Conservation (phyloP, 2,113 vertebrate species). For the Xenus cinereus region DNA sequence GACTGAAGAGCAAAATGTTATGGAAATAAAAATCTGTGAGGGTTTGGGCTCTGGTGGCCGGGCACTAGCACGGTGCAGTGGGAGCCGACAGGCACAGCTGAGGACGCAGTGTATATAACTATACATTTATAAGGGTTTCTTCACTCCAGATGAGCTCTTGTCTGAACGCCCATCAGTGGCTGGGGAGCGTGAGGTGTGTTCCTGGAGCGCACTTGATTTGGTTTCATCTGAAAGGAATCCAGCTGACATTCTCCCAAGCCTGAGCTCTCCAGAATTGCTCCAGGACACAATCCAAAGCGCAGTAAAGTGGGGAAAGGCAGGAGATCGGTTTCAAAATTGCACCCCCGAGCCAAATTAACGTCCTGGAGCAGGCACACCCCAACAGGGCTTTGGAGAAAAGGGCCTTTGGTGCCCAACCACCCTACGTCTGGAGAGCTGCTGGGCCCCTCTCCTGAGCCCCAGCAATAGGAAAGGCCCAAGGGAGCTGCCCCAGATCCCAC, state of each 20-base stretch:
- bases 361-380: background rate
- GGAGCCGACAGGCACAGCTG: accelerated
- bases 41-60: background rate
- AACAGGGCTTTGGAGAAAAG: background rate
- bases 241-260: background rate
- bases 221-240: conserved; percentile 23
- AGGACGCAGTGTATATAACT: background rate
- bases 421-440: accelerated
- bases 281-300: background rate
- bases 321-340: background rate
- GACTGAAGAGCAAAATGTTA: background rate
- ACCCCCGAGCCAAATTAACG: background rate
- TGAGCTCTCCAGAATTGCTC: background rate
- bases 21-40: background rate
- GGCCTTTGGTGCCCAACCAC: background rate
- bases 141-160: background rate
- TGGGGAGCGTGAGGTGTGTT: background rate
- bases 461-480: background rate
- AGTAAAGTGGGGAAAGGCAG: background rate
- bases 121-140: background rate
- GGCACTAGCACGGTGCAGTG: accelerated
- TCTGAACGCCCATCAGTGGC: background rate
- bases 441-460: background rate
- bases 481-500: background rate
- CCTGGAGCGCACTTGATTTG: background rate